Evolutionary conservation across 2,888 invertebrate species (phyloP), one percentile per base, ranked within the genome.

Genomic region (Epirrhoe tristata): DNA sequence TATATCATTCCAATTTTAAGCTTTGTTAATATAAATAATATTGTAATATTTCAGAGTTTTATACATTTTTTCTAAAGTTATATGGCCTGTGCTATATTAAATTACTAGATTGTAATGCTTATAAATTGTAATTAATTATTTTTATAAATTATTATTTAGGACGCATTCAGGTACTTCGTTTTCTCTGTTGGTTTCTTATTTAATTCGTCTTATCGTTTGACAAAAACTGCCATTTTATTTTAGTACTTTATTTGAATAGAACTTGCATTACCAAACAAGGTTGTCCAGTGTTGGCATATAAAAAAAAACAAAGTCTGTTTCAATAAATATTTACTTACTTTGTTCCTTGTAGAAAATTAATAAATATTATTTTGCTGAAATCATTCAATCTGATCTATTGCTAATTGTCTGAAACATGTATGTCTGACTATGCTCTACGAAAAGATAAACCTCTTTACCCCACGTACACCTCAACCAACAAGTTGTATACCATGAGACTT

Each of bases 1-100:
- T 71, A 63, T 72, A 74, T 70, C 72, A 74, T 74, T 74, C 74
- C 74, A 74, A 66, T 67, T 58, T 60, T 52, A 67, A 67, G 74
- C 67, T 72, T 72, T 72, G 69, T 72, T 65, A 34, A 63, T 69
- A 60, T 63, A 60, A 60, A 60, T 64, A 58, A 64, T 58, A 58
- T 58, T 63, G 50, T 68, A 68, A 72, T 69, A 67, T 67, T 60
- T 63, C 69, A 67, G 62, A 73, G 63, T 71, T 64, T 60, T 66
- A 70, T 68, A 67, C 54, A 70, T 68, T 69, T 69, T 63, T 69
- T 67, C 66, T 67, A 57, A 67, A 60, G 14, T 57, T 64, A 52
- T 59, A 69, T 70, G 68, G 61, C 62, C 65, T 66, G 66, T 69
- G 63, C 63, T 73, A 71, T 69, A 70, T 69, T 68, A 59, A 65